Evolutionary conservation across 2,888 invertebrate species (phyloP), one percentile per base, ranked within the genome.

Genomic region (Coelogynopora nodosa): DNA sequence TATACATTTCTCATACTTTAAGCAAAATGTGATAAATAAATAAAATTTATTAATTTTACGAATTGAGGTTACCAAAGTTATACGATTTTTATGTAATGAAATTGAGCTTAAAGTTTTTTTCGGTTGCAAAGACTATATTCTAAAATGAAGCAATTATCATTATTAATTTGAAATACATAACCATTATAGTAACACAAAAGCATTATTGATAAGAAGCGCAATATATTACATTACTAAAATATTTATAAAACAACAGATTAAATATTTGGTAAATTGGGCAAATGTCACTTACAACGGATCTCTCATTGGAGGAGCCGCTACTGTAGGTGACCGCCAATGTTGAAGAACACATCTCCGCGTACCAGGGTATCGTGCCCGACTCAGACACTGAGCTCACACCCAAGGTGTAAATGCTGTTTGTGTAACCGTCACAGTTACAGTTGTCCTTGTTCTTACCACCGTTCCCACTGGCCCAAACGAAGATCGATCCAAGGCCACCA

Each of bases 381-480:
- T 93, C 93, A 27, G 93, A 93, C n/a, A 93, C 93, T 90, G 97
- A 97, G 87, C 96, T 97, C 92, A 99, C 98, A 82, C 97, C 97
- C 89, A 99, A 93, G 27, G 98, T 99, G 95, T 97, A 98, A 90
- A 99, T 98, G 87, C 97, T 97, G 93, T 98, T 99, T 86, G 98
- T 98, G 93, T 99, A 99, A 29, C 98, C 98, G 92, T 99, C 99
- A 92, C 98, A 99, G 92, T 98, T 98, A 93, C 99, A 99, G 92
- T 97, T 97, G 89, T 92, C 92, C 23, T 89, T 94, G 90, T 97
- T 96, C 81, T 96, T 94, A 0, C 98, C 98, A 0, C 98, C 98
- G 92, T 99, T 99, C 67, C 98, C 98, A 0, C 97, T 97, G 0
- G 98, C 98, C 98, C 98, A 99, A 0, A 99, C 96, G 93, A 98